Percentiles rank a stretch among this genome's conserved stretches.
phyloP scores from a whole-genome alignment of 2,113 vertebrate species.

The Micronycteris hirsuta region DNA sequence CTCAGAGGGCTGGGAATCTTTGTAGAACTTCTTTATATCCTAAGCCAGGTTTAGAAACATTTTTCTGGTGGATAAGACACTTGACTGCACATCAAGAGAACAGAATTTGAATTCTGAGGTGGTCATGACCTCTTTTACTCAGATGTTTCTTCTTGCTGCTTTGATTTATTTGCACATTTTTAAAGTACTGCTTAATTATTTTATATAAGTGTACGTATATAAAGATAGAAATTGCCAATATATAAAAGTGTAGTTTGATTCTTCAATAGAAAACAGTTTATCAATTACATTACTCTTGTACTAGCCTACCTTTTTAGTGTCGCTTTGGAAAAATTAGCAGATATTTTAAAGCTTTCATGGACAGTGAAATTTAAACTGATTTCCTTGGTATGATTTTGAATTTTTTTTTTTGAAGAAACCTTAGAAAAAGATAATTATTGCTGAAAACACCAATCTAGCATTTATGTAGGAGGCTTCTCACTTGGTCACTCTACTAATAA shows the following conservation, averaged over 20 bases:
- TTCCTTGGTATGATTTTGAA: slow-evolving; percentile 7
- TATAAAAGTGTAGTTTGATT: background rate
- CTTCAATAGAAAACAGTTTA: slow-evolving; percentile 25
- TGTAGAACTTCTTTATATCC: background rate
- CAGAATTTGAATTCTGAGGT: background rate
- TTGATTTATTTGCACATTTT: slow-evolving; percentile 35
- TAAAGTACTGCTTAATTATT: slow-evolving; percentile 28
- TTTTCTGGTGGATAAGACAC: background rate
- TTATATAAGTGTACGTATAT: background rate
- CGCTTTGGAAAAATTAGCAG: slow-evolving; percentile 37
- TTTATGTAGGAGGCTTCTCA: background rate
- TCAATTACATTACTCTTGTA: background rate
- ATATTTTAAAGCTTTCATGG: background rate
- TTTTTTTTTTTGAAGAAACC: background rate
- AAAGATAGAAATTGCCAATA: background rate
- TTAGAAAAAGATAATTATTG: slow-evolving; percentile 31
- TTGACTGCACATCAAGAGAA: background rate
- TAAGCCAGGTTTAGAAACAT: background rate
- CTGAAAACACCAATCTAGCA: background rate
- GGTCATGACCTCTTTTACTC: background rate
- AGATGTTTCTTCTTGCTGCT: background rate
- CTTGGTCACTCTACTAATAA: background rate
- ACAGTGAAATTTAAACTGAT: slow-evolving; percentile 37
- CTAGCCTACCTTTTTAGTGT: background rate
- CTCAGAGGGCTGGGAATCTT: background rate